These are phyloP conservation scores for Coenonympha arcania DNA, from an alignment of 2,888 invertebrate genomes.

Conservation along the genomic window DNA sequence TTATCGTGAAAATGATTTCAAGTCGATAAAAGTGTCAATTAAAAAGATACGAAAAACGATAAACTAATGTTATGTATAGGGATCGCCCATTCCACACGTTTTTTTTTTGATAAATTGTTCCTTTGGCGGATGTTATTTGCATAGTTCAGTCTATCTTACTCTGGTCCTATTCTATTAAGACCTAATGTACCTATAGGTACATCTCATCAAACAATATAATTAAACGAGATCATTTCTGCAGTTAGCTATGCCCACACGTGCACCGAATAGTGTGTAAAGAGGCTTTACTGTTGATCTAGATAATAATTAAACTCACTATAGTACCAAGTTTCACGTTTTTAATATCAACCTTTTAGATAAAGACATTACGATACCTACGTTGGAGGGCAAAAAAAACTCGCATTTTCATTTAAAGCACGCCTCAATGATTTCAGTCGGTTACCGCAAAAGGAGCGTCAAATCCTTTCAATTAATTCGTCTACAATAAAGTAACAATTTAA, in stretches of 20 bases:
- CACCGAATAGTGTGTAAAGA: not conserved
- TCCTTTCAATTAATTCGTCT: conserved; percentile 45
- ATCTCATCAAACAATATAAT: no score
- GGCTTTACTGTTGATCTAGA: not conserved
- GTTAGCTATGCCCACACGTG: no score
- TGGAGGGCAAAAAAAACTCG: not conserved
- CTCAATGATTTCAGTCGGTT: conserved; percentile 21
- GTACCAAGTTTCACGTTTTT: not conserved
- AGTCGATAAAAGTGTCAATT: conserved; percentile 3
- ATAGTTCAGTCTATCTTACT: no score
- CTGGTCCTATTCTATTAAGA: no score
- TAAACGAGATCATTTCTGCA: no score
- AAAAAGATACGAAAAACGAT: not conserved
- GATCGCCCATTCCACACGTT: no score
- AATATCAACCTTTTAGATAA: conserved; percentile 39
- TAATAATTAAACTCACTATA: conserved; percentile 1
- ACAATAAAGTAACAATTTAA: conserved; percentile 61
- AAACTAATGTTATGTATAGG: not conserved
- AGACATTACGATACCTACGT: conserved; percentile 38
- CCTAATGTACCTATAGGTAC: no score
- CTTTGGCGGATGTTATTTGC: no score
- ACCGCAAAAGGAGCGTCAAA: conserved; percentile 48
- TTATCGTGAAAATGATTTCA: not conserved
- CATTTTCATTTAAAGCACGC: conserved; percentile 11
- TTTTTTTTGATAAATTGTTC: no score